Percentiles rank a stretch among this genome's conserved stretches.
Evolutionary conservation across 1,140 invertebrate species (phyloP).

Genomic region (Aphidius gifuensis): DNA sequence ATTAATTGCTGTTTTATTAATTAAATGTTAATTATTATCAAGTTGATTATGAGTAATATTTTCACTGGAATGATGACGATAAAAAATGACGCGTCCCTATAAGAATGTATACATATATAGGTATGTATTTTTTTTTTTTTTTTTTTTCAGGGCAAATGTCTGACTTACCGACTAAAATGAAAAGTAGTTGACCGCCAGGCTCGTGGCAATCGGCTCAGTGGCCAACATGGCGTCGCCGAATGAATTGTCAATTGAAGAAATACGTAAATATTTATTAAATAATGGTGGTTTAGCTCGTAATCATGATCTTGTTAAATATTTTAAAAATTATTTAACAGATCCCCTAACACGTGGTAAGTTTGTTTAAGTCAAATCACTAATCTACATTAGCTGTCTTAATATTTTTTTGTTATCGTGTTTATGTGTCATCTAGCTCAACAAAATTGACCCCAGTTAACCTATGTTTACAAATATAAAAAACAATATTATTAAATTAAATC

Average conservation of each 20-base stretch:
- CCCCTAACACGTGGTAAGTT: conserved; percentile 70
- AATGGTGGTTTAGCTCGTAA: conserved; percentile 83
- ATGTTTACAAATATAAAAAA: neutral
- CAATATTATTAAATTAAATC: too few species aligned
- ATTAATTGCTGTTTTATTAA: too few species aligned
- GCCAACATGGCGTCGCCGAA: conserved; percentile 65
- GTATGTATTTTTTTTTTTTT: neutral
- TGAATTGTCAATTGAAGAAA: conserved; percentile 77
- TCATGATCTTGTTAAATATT: conserved; percentile 83
- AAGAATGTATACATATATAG: too few species aligned
- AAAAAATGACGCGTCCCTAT: neutral
- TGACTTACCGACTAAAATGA: conserved; percentile 20
- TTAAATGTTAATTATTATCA: too few species aligned
- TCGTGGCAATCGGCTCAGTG: conserved; percentile 32
- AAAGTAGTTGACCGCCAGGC: conserved; percentile 18
- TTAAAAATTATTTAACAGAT: conserved; percentile 80
- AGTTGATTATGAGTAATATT: too few species aligned
- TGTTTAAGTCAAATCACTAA: neutral
- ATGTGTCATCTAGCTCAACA: conserved; percentile 10
- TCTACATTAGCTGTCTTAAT: conserved; percentile 2
- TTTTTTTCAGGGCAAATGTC: neutral
- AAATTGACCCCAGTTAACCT: conserved; percentile 4
- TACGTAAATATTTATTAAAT: conserved; percentile 76
- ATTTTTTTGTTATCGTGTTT: neutral
- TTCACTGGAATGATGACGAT: neutral